A percentile compares a stretch with the other conserved stretches of the same genome.
Evolutionary conservation across 23 tunicate species (phyloP).

Genomic region (Botrylloides violaceus): DNA sequence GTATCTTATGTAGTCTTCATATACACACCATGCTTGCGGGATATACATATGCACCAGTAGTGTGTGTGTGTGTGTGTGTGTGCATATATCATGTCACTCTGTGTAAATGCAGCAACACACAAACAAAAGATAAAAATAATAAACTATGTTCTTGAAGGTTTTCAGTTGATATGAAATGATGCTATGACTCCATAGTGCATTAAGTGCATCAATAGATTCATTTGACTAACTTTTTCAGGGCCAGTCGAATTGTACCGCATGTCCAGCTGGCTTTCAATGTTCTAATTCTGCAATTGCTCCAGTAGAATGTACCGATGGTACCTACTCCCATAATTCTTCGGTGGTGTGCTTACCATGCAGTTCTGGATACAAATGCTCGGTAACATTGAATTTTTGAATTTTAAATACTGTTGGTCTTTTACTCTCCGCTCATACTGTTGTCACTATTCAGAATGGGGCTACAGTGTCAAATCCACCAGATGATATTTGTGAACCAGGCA

Average conservation of each 20-base stretch:
- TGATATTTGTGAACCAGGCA: conserved; percentile 49
- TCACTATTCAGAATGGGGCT: conserved; percentile 36
- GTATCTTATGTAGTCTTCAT: no score
- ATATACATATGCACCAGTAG: no score
- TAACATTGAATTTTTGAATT: conserved; percentile 13
- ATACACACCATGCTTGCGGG: no score
- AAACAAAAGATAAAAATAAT: no score
- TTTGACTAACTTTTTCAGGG: conserved; percentile 15
- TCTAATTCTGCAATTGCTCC: conserved; percentile 30
- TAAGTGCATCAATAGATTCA: no score
- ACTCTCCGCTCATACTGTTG: background rate
- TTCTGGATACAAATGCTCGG: conserved; percentile 67
- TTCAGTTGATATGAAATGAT: no score
- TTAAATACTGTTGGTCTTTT: background rate
- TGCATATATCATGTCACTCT: no score
- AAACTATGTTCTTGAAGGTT: no score
- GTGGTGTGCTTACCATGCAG: conserved; percentile 51
- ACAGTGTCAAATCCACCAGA: conserved; percentile 43
- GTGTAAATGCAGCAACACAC: no score
- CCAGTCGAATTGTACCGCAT: conserved; percentile 4
- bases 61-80: no score
- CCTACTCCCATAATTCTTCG: conserved; percentile 59
- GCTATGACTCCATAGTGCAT: no score
- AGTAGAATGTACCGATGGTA: conserved; percentile 35
- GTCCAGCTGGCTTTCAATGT: conserved; percentile 71